These are phyloP conservation scores for Teleopsis dalmanni DNA, from an alignment of 1,140 invertebrate species.

Conservation along the genomic window DNA sequence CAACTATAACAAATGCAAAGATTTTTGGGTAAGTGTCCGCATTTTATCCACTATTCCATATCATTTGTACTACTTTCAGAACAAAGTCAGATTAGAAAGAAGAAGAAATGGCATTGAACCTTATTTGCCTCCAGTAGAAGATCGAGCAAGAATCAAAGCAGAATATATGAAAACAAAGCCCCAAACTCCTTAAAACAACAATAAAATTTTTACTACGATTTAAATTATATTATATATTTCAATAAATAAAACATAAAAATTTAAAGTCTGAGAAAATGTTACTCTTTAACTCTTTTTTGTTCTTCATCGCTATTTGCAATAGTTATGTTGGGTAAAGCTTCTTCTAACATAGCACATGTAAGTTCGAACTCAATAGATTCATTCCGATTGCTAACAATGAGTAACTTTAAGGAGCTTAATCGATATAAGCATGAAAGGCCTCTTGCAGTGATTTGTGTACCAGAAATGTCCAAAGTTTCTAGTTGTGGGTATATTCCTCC, in stretches of 20 bases:
- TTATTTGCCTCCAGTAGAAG: slow-evolving; percentile 31
- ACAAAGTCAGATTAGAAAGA: slow-evolving; percentile 32
- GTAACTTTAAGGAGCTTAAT: slow-evolving; percentile 49
- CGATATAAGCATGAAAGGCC: slow-evolving; percentile 60
- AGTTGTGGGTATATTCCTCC: slow-evolving; percentile 52
- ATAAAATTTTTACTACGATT: slow-evolving; percentile 11
- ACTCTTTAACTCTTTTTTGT: slow-evolving; percentile 10
- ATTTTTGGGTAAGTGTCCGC: slow-evolving; percentile 50
- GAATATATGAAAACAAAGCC: slow-evolving; percentile 40
- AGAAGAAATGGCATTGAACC: slow-evolving; percentile 32
- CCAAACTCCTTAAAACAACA: neutral
- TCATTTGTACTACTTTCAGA: slow-evolving; percentile 14
- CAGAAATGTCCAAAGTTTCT: slow-evolving; percentile 68
- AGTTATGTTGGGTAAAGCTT: slow-evolving; percentile 42
- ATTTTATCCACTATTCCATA: neutral
- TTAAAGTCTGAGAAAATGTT: slow-evolving; percentile 8
- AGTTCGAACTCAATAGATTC: slow-evolving; percentile 49
- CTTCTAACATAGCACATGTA: slow-evolving; percentile 52
- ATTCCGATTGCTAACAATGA: slow-evolving; percentile 49
- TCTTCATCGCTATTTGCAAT: slow-evolving; percentile 28
- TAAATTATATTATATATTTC: slow-evolving; percentile 8
- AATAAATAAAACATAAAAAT: neutral
- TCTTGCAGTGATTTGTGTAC: slow-evolving; percentile 54
- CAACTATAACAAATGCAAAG: slow-evolving; percentile 59
- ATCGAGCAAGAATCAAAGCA: slow-evolving; percentile 31